Conservation (phyloP, 2,888 invertebrate genomes). For the Phyllotreta striolata region DNA sequence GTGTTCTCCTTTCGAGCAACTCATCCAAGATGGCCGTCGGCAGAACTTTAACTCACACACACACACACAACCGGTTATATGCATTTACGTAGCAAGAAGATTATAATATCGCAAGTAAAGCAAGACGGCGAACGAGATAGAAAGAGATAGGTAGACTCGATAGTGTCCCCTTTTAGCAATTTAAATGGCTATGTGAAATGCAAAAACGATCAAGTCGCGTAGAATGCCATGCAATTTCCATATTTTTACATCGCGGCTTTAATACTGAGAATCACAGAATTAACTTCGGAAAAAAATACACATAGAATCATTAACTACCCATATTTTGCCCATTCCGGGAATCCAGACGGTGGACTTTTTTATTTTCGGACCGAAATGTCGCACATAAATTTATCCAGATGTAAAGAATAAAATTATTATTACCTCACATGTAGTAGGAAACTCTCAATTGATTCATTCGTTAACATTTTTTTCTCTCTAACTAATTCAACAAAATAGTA, state of each 20-base stretch:
- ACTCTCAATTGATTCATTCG: too few species aligned
- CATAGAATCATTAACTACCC: conserved; percentile 30
- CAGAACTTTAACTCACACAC: conserved; percentile 41
- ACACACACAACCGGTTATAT: conserved; percentile 58
- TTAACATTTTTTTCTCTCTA: too few species aligned
- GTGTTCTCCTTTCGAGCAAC: conserved; percentile 6
- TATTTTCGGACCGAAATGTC: conserved; percentile 7
- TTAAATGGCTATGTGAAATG: conserved; percentile 61
- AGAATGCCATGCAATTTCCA: conserved; percentile 52
- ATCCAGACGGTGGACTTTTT: conserved; percentile 1
- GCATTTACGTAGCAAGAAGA: conserved; percentile 61
- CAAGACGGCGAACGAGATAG: conserved; percentile 41
- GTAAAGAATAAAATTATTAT: not conserved
- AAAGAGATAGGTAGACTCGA: conserved; percentile 58
- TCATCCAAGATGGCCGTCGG: conserved; percentile 57
- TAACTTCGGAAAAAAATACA: conserved; percentile 23
- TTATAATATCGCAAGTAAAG: conserved; percentile 58
- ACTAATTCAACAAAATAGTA: too few species aligned
- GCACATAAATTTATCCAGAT: conserved; percentile 1
- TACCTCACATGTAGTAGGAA: too few species aligned
- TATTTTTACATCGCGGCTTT: conserved; percentile 55
- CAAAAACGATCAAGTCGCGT: conserved; percentile 53
- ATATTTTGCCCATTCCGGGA: conserved; percentile 30
- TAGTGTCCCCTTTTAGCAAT: conserved; percentile 63
- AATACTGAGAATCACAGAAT: conserved; percentile 34